Conservation (phyloP, 2,888 invertebrate species). For the Stenurella melanura region DNA sequence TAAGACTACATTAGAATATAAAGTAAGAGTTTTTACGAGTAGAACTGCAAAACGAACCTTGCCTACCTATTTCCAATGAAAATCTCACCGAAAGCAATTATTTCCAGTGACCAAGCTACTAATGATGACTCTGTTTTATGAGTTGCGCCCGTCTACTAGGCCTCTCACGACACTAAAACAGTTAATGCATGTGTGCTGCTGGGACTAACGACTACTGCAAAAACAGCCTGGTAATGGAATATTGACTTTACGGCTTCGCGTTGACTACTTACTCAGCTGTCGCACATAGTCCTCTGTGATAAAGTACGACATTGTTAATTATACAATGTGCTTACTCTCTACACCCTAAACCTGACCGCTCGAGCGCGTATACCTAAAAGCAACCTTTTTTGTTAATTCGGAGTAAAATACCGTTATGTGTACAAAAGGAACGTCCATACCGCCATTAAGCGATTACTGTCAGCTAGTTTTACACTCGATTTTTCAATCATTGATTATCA, state of each 20-base stretch:
- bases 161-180: slow-evolving; percentile 30
- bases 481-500: too few relatives aligned
- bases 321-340: slow-evolving; percentile 20
- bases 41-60: slow-evolving; percentile 16
- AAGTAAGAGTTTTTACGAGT: slow-evolving; percentile 14
- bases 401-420: background rate
- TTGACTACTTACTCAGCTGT: slow-evolving; percentile 49
- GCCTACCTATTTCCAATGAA: slow-evolving; percentile 32
- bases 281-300: slow-evolving; percentile 30
- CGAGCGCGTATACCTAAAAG: background rate
- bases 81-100: slow-evolving; percentile 31
- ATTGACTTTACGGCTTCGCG: slow-evolving; percentile 50
- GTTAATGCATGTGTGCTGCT: slow-evolving; percentile 49
- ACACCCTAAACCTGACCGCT: background rate
- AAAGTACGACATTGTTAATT: slow-evolving; percentile 37
- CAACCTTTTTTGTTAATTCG: background rate
- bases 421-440: background rate
- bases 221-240: slow-evolving; percentile 53
- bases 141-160: slow-evolving; percentile 17
- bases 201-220: slow-evolving; percentile 50
- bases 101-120: slow-evolving; percentile 35
- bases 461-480: too few relatives aligned
- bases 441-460: too few relatives aligned
- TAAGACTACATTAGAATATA: slow-evolving; percentile 22
- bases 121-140: slow-evolving; percentile 36